Base-by-base conservation (phyloP, 2,113 vertebrate genomes). In the Alexandromys fortis region DNA sequence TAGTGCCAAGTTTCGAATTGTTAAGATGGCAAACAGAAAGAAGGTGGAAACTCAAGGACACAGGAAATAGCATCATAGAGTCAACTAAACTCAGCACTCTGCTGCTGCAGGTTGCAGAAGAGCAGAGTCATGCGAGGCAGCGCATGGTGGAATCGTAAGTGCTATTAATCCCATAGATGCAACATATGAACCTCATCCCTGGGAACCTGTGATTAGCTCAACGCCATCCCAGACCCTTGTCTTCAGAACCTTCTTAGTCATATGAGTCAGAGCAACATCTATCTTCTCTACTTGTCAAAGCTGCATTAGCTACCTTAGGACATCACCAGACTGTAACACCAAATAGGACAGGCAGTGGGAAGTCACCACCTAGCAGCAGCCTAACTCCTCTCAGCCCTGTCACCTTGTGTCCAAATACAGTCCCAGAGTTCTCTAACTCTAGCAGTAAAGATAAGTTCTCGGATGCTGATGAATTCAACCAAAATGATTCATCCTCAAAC, bases 361-460 rank as follows among this genome's bases (percentile, higher is more conserved):
- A 99, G 0, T 99, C 99, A 12, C 99, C 99, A 97, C 99, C 99
- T 61, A 99, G 99, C 98, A 99, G 99, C 97, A 99, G 99, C 92
- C 98, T 99, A 2, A 99, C 99, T 87, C 99, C 99, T 93, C 99
- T 99, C 26, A 98, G 99, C 98, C 99, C 99, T 98, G 99, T 99
- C 97, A 99, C 99, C 97, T 98, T 99, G 90, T 99, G 99, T 95
- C 99, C 99, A 91, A 99, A 99, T 92, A 99, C 99, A 7, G 99
- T 99, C 97, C 99, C 99, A 49, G 99, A 99, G 94, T 99, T 99
- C 98, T 99, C 99, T 77, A 99, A 99, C 92, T 99, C 99, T 8
- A 99, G 99, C 98, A 99, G 99, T 79, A 99, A 99, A 98, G 99
- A 99, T 94, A 99, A 99, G 96, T 99, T 99, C 98, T 99, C 99